A percentile compares a stretch with the other conserved stretches of the same genome.
phyloP scores from a whole-genome alignment of 1,140 invertebrate genomes.

The Zelostemma sp. region DNA sequence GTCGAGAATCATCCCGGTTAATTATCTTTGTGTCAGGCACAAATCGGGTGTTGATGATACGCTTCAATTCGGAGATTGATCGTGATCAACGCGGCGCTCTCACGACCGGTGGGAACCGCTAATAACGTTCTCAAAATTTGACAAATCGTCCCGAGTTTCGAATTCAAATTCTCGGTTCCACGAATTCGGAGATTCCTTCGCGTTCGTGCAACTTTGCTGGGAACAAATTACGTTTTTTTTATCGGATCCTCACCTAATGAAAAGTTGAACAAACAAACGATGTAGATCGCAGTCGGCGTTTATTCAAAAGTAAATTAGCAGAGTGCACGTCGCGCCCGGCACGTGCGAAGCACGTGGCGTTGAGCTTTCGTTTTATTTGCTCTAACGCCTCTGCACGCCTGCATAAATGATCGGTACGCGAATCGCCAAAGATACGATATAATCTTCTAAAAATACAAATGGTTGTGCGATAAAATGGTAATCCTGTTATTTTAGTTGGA shows the following conservation, averaged over 20 bases:
- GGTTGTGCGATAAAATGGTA: constrained; percentile 33
- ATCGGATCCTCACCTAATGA: too few relatives aligned
- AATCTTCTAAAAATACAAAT: too few relatives aligned
- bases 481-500: constrained; percentile 48
- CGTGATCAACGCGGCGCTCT: constrained; percentile 10
- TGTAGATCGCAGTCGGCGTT: constrained; percentile 1
- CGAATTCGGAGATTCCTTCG: too few relatives aligned
- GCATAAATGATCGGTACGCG: too few relatives aligned
- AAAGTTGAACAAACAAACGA: neutral
- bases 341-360: constrained; percentile 54
- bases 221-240: too few relatives aligned
- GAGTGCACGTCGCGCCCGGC: constrained; percentile 29
- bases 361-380: constrained; percentile 34
- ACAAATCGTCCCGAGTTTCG: too few relatives aligned
- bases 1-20: constrained; percentile 22
- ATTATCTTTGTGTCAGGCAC: neutral
- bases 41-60: neutral
- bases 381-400: constrained; percentile 41
- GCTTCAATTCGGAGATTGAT: constrained; percentile 40
- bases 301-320: neutral
- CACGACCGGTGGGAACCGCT: constrained; percentile 33
- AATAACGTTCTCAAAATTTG: constrained; percentile 11
- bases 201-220: too few relatives aligned
- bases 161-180: too few relatives aligned
- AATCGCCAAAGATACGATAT: too few relatives aligned